Base-by-base conservation (phyloP, 1,140 invertebrate species). In the Phymastichus coffea region DNA sequence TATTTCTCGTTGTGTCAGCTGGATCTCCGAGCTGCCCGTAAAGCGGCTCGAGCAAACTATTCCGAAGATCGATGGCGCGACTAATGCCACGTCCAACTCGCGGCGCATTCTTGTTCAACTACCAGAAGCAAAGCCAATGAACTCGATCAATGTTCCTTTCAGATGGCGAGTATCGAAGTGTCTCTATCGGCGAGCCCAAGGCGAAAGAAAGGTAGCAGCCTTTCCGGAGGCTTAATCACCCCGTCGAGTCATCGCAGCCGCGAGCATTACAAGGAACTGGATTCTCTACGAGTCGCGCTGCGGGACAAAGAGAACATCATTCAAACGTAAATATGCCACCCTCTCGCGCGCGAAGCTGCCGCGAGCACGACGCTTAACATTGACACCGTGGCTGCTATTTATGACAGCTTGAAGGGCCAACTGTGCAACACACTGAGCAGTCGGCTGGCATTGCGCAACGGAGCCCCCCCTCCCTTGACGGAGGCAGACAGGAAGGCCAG, bases 111-210 rank as follows among this genome's bases (percentile, higher is more conserved):
- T n/a, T n/a, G n/a, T n/a, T n/a, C n/a, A n/a, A n/a, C n/a, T n/a
- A n/a, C n/a, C n/a, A n/a, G n/a, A n/a, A n/a, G n/a, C n/a, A n/a
- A n/a, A n/a, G n/a, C n/a, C n/a, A n/a, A n/a, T n/a, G n/a, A 15
- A 53, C 40, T n/a, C n/a, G n/a, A n/a, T 30, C 51, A n/a, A 38
- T 22, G 28, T 37, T 38, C 47, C 22, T 80, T 80, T 22, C 70
- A 92, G 90, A 93, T 93, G 90, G 90, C 90, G 26, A 91, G 85
- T 64, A 92, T 93, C 63, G 90, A 92, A 73, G 89, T 92, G 41
- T 93, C 90, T 0, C 76, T 93, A 57, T 89, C 85, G 10, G 84
- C 81, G 19, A 86, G 87, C 20, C 84, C 84, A 40, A 82, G 84
- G 73, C 82, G 73, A 63, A 80, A 78, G 70, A 85, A 82, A 64